A percentile compares a stretch with the other conserved stretches of the same genome.
Evolutionary conservation across 1,140 invertebrate species (phyloP).

Genomic region (Ctenoplectra terminalis): DNA sequence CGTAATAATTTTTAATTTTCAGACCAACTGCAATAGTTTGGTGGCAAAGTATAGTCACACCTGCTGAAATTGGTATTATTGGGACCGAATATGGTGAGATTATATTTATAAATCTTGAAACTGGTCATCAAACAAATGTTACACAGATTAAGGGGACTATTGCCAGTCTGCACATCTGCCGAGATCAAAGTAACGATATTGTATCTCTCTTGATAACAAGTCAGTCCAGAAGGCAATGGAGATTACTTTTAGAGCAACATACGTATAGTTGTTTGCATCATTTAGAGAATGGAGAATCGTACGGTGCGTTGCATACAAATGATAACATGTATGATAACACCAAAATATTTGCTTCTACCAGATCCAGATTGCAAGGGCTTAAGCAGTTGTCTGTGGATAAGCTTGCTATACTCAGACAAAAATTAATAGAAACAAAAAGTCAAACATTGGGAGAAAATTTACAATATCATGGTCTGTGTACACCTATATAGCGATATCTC

Average conservation of each 20-base stretch:
- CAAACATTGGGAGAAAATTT: conserved; percentile 71
- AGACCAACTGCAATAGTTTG: conserved; percentile 85
- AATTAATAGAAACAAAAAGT: conserved; percentile 85
- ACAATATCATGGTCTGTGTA: conserved; percentile 46
- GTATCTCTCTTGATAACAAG: conserved; percentile 88
- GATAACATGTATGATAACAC: conserved; percentile 76
- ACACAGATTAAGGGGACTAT: conserved; percentile 86
- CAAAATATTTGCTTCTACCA: conserved; percentile 81
- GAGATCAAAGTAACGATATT: conserved; percentile 87
- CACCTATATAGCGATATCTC: background rate
- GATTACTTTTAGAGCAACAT: conserved; percentile 86
- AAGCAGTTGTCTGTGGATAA: conserved; percentile 88
- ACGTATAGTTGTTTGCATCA: conserved; percentile 85
- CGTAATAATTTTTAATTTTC: conserved; percentile 45
- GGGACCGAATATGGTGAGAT: conserved; percentile 89
- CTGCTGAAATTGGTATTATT: conserved; percentile 87
- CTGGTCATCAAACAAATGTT: conserved; percentile 86
- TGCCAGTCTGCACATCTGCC: conserved; percentile 85
- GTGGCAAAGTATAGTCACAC: conserved; percentile 87
- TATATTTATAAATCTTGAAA: conserved; percentile 87
- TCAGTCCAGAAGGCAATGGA: conserved; percentile 85
- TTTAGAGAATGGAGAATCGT: conserved; percentile 77
- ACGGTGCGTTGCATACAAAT: conserved; percentile 60
- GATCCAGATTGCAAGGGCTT: conserved; percentile 85
- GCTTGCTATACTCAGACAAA: conserved; percentile 86